Conservation (phyloP, 2,797 vertebrate species). For the Eospalax fontanierii region DNA sequence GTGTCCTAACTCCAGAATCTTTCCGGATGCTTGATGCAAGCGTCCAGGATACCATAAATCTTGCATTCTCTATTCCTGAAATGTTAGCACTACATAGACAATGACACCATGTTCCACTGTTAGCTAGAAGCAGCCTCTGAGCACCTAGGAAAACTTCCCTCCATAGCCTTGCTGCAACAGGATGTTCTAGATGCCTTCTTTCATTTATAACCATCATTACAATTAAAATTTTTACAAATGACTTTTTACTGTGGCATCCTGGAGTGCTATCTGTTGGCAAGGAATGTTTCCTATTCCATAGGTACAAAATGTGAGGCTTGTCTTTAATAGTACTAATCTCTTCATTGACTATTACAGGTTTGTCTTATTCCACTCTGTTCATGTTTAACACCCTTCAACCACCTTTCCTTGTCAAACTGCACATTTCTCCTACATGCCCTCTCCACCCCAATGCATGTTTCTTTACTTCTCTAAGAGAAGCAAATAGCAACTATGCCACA, state of each 20-base stretch:
- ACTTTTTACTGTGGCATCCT: not conserved
- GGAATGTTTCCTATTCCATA: not conserved
- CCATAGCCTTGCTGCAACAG: not conserved
- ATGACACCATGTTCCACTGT: too few relatives aligned
- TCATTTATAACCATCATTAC: not conserved
- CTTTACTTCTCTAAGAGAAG: not conserved
- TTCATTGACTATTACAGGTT: not conserved
- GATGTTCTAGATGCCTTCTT: not conserved
- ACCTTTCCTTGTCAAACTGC: not conserved
- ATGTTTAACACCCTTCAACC: not conserved
- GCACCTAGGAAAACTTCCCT: not conserved
- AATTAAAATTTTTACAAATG: not conserved
- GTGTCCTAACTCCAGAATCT: not conserved
- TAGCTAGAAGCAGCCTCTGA: not conserved
- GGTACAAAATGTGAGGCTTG: not conserved
- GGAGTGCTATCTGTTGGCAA: not conserved
- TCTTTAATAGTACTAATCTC: not conserved
- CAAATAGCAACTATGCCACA: not conserved
- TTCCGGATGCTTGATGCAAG: not conserved
- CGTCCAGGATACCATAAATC: not conserved
- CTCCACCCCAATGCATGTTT: too few relatives aligned
- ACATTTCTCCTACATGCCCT: not conserved
- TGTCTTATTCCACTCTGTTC: not conserved
- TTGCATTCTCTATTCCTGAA: not conserved
- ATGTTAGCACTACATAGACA: not conserved